Evolutionary conservation across 2,888 invertebrate species (phyloP).

Genomic region (Carabus problematicus): DNA sequence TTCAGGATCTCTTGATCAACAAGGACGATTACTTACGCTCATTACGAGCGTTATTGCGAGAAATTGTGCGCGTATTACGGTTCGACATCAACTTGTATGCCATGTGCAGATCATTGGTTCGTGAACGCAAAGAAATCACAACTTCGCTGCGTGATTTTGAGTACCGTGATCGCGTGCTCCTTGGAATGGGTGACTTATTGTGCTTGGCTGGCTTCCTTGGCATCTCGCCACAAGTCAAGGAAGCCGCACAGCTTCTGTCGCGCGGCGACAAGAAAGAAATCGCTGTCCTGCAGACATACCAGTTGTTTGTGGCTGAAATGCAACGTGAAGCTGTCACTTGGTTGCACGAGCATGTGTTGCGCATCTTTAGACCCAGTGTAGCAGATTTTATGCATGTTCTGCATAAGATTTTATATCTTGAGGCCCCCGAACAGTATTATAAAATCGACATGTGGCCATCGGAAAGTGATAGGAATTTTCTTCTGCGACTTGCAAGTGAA

Average conservation of each 20-base stretch:
- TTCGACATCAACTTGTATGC: constrained; percentile 81
- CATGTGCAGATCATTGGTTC: constrained; percentile 80
- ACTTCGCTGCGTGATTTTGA: constrained; percentile 69
- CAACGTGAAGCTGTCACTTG: constrained; percentile 88
- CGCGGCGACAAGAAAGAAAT: constrained; percentile 64
- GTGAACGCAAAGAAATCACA: constrained; percentile 68
- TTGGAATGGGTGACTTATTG: constrained; percentile 83
- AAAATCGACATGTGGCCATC: constrained; percentile 88
- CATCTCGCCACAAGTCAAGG: constrained; percentile 73
- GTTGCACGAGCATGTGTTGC: constrained; percentile 83
- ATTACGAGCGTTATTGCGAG: constrained; percentile 83
- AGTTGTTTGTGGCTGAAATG: constrained; percentile 61
- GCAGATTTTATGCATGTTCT: constrained; percentile 79
- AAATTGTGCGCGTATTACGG: constrained; percentile 84
- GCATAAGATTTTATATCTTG: constrained; percentile 80
- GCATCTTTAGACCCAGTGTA: constrained; percentile 74
- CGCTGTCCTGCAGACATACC: constrained; percentile 52
- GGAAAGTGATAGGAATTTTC: constrained; percentile 82
- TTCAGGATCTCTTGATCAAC: constrained; percentile 84
- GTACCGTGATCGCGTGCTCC: constrained; percentile 83
- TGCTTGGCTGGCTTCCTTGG: constrained; percentile 86
- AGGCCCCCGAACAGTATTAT: constrained; percentile 80
- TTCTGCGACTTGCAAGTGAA: constrained; percentile 84
- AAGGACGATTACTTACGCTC: constrained; percentile 91
- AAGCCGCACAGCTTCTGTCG: constrained; percentile 66